These are phyloP conservation scores for Eupleurogrammus muticus DNA, from an alignment of 2,797 vertebrate genomes.

Conservation along the genomic window DNA sequence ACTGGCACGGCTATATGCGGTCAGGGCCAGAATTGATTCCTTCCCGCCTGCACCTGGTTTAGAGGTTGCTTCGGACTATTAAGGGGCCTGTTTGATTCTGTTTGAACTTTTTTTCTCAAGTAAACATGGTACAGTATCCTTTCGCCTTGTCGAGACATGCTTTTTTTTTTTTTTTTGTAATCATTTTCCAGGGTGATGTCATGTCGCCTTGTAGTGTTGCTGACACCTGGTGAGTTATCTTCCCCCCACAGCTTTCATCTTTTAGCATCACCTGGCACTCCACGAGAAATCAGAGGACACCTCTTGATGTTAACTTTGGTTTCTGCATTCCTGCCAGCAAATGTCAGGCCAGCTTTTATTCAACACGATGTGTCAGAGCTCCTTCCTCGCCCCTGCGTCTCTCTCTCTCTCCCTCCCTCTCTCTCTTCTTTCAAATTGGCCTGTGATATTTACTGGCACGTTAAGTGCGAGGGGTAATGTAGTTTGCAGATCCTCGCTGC, in stretches of 20 bases:
- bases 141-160: slow-evolving; percentile 39
- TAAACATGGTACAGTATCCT: slow-evolving; percentile 44
- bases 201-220: slow-evolving; percentile 41
- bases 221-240: slow-evolving; percentile 60
- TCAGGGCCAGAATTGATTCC: slow-evolving; percentile 45
- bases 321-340: slow-evolving; percentile 47
- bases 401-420: not conserved
- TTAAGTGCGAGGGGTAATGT: slow-evolving; percentile 41
- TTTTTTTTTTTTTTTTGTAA: slow-evolving; percentile 1
- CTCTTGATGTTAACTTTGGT: slow-evolving; percentile 61
- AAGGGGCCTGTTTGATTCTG: slow-evolving; percentile 32
- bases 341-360: slow-evolving; percentile 54
- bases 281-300: slow-evolving; percentile 54
- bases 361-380: slow-evolving; percentile 22
- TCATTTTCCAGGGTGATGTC: slow-evolving; percentile 41
- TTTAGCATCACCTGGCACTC: slow-evolving; percentile 59
- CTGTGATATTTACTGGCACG: slow-evolving; percentile 22
- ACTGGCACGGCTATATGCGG: slow-evolving; percentile 32
- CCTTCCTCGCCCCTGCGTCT: not conserved
- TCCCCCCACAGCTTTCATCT: slow-evolving; percentile 54
- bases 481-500: slow-evolving; percentile 38
- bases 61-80: slow-evolving; percentile 44
- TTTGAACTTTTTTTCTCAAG: slow-evolving; percentile 50
- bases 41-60: slow-evolving; percentile 30
- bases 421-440: slow-evolving; percentile 24